Evolutionary conservation across 2,113 vertebrate species (phyloP), one percentile per base, ranked within the genome.

Genomic region (Pelodiscus sinensis): DNA sequence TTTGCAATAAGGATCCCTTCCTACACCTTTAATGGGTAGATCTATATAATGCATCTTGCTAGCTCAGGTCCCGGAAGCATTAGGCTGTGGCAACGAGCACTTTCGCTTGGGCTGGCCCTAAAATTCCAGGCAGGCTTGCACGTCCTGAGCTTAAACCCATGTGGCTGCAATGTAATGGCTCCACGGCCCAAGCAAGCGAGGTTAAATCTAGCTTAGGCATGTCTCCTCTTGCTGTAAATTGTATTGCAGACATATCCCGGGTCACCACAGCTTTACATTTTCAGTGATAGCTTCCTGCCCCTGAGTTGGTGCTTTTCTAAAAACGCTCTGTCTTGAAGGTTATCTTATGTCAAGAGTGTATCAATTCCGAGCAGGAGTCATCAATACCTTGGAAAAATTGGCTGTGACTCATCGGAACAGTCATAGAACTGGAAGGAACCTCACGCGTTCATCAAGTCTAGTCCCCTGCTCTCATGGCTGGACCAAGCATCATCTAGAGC

Each of bases 1-100:
- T 94, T 79, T 94, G 82, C 80, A 71, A 90, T 81, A 90, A 92
- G 91, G 91, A 94, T 97, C 92, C 88, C 88, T 94, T 58, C 35
- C 91, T 87, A 60, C 0, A 0, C 88, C 94, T 92, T 81, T 90
- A 79, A 4, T 58, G 58, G 25, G 58, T 5, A 29, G 12, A 14
- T 29, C 57, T 29, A 14, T 29, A 14, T 62, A 29, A 62, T 62
- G 25, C 58, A 62, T 62, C 25, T 62, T 27, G 58, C 58, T 62
- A 14, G 27, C 25, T 62, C 11, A 2, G 4, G 5, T 71, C 65
- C n/a, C 29, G n/a, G 62, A n/a, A 15, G 9, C 35, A 18, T 71
- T n/a, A 71, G 21, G 18, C 65, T 4, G 31, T 21, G 9, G n/a
- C 65, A 35, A 18, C 5, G 65, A 71, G 31, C 16, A n/a, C n/a